Evolutionary conservation across 2,888 invertebrate genomes (phyloP), one percentile per base, ranked within the genome.

Genomic region (Bedellia somnulentella): DNA sequence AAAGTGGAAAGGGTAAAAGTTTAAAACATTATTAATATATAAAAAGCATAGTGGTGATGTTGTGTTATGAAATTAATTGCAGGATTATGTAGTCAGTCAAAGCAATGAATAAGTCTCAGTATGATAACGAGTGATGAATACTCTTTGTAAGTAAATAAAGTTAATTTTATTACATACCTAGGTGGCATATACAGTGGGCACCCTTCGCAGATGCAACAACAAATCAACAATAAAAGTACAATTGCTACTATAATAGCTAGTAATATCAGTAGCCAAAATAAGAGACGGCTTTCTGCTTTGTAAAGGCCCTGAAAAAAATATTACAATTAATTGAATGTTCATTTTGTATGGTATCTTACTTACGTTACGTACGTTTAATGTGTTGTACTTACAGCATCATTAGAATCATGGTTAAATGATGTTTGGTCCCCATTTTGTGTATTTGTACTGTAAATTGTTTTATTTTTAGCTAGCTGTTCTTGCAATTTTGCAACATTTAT

Each of bases 121-220:
- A n/a, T n/a, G n/a, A n/a, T n/a, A n/a, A n/a, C n/a, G n/a, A n/a
- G n/a, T n/a, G n/a, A n/a, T n/a, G n/a, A 15, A 26, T 10, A 15
- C 10, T 4, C 24, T 24, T 24, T 29, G 10, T 13, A 12, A 17
- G 15, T 21, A 22, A 27, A 21, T 15, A 27, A 32, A 27, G 16
- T n/a, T n/a, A n/a, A n/a, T 24, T 24, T 26, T n/a, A 12, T 14
- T 38, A 50, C 43, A 63, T 78, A 82, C 82, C 87, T 83, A 30
- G 86, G 82, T 30, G 86, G 86, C 64, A 84, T 85, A 46, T 87
- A 90, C 30, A 89, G 79, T n/a, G 90, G 90, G 49, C 91, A 91
- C 46, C 87, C 86, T 43, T 87, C 86, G 51, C 90, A 91, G 38
- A 90, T 85, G 49, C 91, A 91, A 60, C 92, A 93, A 35, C 89